phyloP scores from a whole-genome alignment of 2,888 invertebrate genomes.

The Disparrhopalites patrizii region DNA sequence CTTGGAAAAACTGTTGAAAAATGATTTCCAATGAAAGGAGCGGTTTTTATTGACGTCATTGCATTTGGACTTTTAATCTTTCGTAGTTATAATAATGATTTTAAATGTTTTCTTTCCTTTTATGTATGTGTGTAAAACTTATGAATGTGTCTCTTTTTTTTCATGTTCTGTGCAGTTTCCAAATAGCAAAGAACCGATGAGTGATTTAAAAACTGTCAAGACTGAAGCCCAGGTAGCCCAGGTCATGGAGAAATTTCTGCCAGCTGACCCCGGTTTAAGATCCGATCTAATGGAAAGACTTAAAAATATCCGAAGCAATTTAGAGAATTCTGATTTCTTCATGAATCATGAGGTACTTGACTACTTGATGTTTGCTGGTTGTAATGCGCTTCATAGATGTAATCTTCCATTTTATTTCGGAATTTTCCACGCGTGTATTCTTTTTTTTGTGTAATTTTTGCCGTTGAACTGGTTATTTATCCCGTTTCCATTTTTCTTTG shows the following conservation, averaged over 20 bases:
- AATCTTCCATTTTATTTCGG: too few relatives aligned
- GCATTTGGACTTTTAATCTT: neutral
- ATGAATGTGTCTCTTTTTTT: neutral
- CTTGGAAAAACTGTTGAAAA: too few relatives aligned
- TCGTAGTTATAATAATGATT: neutral
- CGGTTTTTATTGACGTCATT: neutral
- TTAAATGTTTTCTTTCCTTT: neutral
- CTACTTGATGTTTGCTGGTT: too few relatives aligned
- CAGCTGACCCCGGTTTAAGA: slow-evolving; percentile 50
- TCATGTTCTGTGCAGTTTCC: slow-evolving; percentile 11
- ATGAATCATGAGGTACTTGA: slow-evolving; percentile 77
- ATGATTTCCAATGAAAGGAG: too few relatives aligned
- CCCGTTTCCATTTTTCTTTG: too few relatives aligned
- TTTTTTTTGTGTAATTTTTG: too few relatives aligned
- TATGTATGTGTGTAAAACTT: neutral
- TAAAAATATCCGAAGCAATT: slow-evolving; percentile 68
- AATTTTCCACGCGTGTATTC: too few relatives aligned
- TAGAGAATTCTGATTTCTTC: slow-evolving; percentile 78
- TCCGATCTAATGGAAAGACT: slow-evolving; percentile 69
- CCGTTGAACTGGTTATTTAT: too few relatives aligned
- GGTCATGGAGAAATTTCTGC: slow-evolving; percentile 26
- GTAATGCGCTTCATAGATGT: too few relatives aligned
- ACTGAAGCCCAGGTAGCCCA: slow-evolving; percentile 27
- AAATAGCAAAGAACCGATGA: slow-evolving; percentile 22
- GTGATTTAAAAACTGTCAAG: slow-evolving; percentile 32